phyloP scores from a whole-genome alignment of 2,113 vertebrate species.

The Columbina picui region DNA sequence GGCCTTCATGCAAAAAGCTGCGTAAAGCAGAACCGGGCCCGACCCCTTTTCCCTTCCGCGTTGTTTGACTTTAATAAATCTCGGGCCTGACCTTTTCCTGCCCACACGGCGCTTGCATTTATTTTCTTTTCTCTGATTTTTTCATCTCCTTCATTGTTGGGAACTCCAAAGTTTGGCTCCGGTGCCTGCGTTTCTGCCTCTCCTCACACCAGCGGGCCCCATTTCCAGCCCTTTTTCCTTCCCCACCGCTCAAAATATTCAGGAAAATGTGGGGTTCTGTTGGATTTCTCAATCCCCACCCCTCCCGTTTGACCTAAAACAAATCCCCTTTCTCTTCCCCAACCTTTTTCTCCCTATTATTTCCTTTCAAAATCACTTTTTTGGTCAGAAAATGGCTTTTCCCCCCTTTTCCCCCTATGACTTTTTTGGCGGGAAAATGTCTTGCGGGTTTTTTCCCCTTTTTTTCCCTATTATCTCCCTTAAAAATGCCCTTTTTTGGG shows the following conservation, averaged over 20 bases:
- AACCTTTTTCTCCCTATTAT: no score
- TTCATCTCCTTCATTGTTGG: conserved; percentile 41
- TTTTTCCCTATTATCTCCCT: no score
- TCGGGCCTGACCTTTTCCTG: conserved; percentile 48
- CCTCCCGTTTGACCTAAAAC: no score
- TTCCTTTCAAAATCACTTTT: no score
- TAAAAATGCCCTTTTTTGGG: no score
- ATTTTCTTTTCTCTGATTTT: neutral
- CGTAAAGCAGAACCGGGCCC: neutral
- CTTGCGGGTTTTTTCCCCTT: no score
- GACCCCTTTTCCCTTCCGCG: neutral
- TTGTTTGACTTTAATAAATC: conserved; percentile 52
- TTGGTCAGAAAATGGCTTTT: no score
- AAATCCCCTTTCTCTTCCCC: neutral
- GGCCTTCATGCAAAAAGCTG: neutral
- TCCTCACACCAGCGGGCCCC: neutral
- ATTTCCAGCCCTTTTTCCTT: neutral
- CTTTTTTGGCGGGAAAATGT: no score
- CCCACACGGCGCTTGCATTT: neutral
- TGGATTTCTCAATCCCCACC: no score
- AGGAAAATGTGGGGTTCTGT: neutral
- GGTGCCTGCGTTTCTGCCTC: neutral
- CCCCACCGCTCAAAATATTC: neutral
- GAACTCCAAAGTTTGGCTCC: conserved; percentile 2
- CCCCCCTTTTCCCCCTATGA: neutral